Percentiles rank a stretch among this genome's conserved stretches.
These are phyloP conservation scores for Drosophila pruinosa DNA, from an alignment of 1,140 invertebrate species.

Conservation along the genomic window DNA sequence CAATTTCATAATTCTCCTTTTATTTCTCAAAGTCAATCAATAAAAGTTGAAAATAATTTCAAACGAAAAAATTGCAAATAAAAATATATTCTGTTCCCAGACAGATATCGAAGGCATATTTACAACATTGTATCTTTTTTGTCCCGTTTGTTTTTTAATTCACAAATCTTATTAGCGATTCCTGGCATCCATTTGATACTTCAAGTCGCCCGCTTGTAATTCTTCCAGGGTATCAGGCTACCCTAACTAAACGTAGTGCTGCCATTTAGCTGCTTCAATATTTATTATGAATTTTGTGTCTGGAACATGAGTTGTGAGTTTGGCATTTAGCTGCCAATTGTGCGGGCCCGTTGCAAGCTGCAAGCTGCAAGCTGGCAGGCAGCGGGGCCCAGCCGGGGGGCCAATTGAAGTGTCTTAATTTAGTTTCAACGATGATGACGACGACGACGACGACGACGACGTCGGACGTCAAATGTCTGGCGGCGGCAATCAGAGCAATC, in stretches of 20 bases:
- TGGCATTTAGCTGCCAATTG: slow-evolving; percentile 13
- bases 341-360: slow-evolving; percentile 1
- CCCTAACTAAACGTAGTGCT: neutral
- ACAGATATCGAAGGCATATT: too few species aligned
- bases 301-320: neutral
- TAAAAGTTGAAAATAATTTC: too few species aligned
- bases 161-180: too few species aligned
- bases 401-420: slow-evolving; percentile 48
- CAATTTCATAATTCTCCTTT: too few species aligned
- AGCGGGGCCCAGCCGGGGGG: neutral
- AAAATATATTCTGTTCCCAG: too few species aligned
- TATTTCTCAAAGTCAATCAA: too few species aligned
- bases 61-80: too few species aligned
- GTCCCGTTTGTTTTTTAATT: too few species aligned
- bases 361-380: neutral
- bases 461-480: slow-evolving; percentile 56
- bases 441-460: slow-evolving; percentile 5
- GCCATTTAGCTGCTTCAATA: neutral
- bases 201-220: too few species aligned
- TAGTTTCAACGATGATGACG: slow-evolving; percentile 62
- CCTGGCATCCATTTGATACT: too few species aligned
- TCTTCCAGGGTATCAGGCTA: slow-evolving; percentile 2
- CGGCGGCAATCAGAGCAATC: slow-evolving; percentile 75
- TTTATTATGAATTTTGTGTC: neutral
- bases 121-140: too few species aligned